Evolutionary conservation across 2,113 vertebrate species (phyloP), one percentile per base, ranked within the genome.

Genomic region (Corydoras maculifer): DNA sequence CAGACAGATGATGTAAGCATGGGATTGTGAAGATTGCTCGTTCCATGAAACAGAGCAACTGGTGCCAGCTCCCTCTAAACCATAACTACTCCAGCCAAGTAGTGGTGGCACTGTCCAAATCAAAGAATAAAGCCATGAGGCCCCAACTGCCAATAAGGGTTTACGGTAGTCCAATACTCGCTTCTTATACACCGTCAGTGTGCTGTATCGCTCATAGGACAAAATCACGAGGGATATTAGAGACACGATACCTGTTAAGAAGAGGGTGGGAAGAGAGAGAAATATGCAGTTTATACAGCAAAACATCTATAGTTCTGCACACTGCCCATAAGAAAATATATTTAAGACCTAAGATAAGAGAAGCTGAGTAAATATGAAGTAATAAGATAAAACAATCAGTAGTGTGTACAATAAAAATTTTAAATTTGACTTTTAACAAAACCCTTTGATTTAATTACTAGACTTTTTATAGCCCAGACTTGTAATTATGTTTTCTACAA

Each of bases 11-110:
- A 93, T 91, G 73, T 94, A 95, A 73, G 92, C 88, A 0, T 88
- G 88, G 0, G 92, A 93, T 80, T 91, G 68, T 0, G 79, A 43
- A 0, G 91, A 86, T 35, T 82, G 86, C 0, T 90, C 83, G 1
- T 88, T 92, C 93, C 93, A 94, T 13, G 88, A 89, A 3, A 94
- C 92, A 0, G 92, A 95, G 70, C 94, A 96, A 75, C 91, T 94
- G 5, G 91, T 94, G 48, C 92, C 92, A 0, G 92, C 91, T 0
- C 92, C 92, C 77, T 96, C 93, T 48, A 90, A 9, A 3, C 85
- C 91, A 0, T 94, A 94, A 75, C 92, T 92, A 81, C 92, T 93
- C 93, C 94, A 96, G 0, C 93, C 92, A 2, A 96, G 62, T 25
- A 94, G 87, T 9, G 93, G 93, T 7, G 92, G 92, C 72, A 93